Evolutionary conservation across 2,113 vertebrate species (phyloP), one percentile per base, ranked within the genome.

Genomic region (Lontra canadensis): DNA sequence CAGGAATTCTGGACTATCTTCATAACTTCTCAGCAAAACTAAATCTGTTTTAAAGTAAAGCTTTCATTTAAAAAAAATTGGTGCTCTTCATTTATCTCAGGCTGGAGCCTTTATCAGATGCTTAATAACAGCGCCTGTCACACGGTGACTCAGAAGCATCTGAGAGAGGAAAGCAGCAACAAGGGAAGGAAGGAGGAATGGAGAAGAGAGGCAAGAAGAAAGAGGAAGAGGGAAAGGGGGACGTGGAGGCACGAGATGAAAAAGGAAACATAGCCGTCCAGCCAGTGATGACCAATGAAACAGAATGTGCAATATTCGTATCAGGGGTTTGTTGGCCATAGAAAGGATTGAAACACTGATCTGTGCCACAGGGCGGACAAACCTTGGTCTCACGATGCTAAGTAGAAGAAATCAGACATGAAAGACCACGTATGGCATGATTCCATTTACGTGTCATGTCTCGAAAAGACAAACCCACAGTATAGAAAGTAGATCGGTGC

Each of bases 21-120:
- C 5, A n/a, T 31, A 76, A 63, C 21, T 42, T 96, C 80, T n/a
- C 36, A 76, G 63, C 59, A 84, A 39, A 76, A 34, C 20, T 59
- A 83, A 71, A 94, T 80, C 61, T 85, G 57, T n/a, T 85, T 92
- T 61, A 59, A 83, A 88, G 71, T 39, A 61, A 80, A 79, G 42
- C 15, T 63, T 29, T 55, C 80, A 52, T 73, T n/a, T 78, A 95
- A 95, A 63, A 20, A 7, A 26, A 52, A 52, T 5, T 39, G 31
- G 21, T 78, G 39, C 1, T 55, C 81, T 89, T 89, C 63, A 3
- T 95, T 80, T 80, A 36, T 67, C 49, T 88, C 12, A 55, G 57
- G 76, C 57, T 85, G 39, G 61, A 80, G 79, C 0, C 4, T 88
- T 92, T 57, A 57, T 63, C 74, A 83, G 29, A 88, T 44, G 34